These are phyloP conservation scores for Mystacides longicornis DNA, from an alignment of 2,888 invertebrate species.

Conservation along the genomic window DNA sequence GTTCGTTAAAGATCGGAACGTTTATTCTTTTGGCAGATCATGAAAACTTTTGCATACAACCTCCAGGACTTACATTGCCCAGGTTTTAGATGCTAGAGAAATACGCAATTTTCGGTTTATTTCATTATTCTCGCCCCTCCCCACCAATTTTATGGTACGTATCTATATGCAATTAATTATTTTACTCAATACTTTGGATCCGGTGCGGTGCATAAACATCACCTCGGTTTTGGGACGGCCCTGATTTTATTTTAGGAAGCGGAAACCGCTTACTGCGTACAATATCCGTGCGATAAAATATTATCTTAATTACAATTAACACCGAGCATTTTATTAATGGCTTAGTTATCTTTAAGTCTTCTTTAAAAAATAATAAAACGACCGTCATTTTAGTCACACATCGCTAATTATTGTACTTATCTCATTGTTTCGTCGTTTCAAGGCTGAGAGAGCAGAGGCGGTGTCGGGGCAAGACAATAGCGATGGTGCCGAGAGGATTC, in stretches of 20 bases:
- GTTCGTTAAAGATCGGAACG: no score
- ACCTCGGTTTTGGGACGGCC: background rate
- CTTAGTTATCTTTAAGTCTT: background rate
- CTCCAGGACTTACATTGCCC: no score
- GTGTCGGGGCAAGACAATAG: background rate
- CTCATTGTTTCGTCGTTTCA: background rate
- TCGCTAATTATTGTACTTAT: background rate
- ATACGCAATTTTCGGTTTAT: no score
- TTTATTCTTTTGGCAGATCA: no score
- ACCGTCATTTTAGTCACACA: background rate
- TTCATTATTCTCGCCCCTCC: no score
- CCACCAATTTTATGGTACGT: no score
- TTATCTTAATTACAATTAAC: background rate
- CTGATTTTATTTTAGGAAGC: no score
- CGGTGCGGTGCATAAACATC: background rate
- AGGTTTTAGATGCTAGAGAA: no score
- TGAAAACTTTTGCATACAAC: no score
- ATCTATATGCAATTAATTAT: background rate
- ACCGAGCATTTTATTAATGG: background rate
- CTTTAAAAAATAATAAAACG: background rate
- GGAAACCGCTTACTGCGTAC: background rate
- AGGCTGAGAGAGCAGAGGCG: background rate
- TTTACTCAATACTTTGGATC: background rate
- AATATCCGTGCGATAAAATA: background rate
- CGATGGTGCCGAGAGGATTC: conserved; percentile 23